Evolutionary conservation across 2,113 vertebrate genomes (phyloP), one percentile per base, ranked within the genome.

Genomic region (Meleagris gallopavo): DNA sequence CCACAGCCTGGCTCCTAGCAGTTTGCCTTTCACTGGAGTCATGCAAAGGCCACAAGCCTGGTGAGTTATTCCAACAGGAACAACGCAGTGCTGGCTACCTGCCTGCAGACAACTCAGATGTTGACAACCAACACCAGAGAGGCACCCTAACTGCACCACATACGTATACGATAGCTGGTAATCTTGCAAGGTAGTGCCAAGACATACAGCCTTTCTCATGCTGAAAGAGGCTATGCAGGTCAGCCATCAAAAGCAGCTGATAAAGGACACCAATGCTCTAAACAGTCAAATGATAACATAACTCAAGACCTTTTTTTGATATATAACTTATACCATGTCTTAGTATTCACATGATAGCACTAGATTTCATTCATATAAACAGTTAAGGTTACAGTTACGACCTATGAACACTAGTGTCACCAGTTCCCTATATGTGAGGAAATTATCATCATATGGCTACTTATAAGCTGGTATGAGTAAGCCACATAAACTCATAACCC

Each of bases 41-140:
- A 66, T 3, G n/a, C 75, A 62, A 72, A 91, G 85, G 82, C 75
- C 82, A 93, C 48, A 22, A 36, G 50, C 4, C 0, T 11, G 34
- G 86, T 60, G 32, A 93, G 86, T 93, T 90, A 90, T 40, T 92
- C 88, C 2, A 86, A 81, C 46, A 78, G 60, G 12, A 91, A 52
- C 50, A 81, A 88, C 61, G 64, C 60, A 88, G 13, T 38, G 69
- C 94, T 81, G 69, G 88, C 79, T 66, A 67, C 76, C 79, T 81
- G 93, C 88, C 92, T 94, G 90, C 69, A 50, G 83, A 88, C 45
- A 50, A 41, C 38, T 80, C 21, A 70, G 72, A 62, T 15, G 83
- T 11, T 62, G 76, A 74, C 86, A 96, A 94, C 95, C 88, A 69
- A 83, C 93, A 90, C 30, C 60, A 74, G 86, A 91, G 90, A 67